These are phyloP conservation scores for Noctua fimbriata DNA, from an alignment of 2,888 invertebrate genomes.

Conservation along the genomic window DNA sequence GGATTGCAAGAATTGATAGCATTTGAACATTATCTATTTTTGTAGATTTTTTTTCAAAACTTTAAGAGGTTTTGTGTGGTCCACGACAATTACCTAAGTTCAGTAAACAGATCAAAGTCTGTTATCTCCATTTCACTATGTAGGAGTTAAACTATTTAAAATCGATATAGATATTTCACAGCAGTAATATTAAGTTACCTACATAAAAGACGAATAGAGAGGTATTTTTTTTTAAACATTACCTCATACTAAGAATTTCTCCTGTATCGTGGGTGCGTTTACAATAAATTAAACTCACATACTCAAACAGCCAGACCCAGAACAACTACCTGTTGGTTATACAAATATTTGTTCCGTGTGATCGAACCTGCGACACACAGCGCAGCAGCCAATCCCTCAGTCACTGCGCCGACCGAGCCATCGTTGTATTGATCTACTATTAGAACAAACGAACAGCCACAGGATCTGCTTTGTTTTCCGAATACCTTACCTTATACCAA, in stretches of 20 bases:
- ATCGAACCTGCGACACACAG: no score
- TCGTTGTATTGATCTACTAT: neutral
- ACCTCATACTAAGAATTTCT: no score
- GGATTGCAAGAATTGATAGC: neutral
- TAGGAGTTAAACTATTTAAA: neutral
- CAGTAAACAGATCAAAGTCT: neutral
- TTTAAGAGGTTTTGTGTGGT: neutral
- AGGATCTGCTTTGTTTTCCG: neutral
- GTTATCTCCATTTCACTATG: neutral
- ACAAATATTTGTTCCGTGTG: no score
- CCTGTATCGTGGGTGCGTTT: no score
- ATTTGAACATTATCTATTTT: neutral
- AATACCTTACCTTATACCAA: neutral
- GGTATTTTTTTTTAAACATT: no score
- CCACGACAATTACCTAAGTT: neutral
- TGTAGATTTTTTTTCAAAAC: neutral
- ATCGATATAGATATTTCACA: neutral
- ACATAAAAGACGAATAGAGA: no score
- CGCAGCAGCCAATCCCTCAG: no score
- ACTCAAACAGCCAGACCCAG: no score
- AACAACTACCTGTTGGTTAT: no score
- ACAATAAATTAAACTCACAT: no score
- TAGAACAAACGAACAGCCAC: neutral
- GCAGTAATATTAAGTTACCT: neutral
- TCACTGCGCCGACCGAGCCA: no score